Base-by-base conservation (phyloP, 2,113 vertebrate genomes). In the Gymnogyps californianus region DNA sequence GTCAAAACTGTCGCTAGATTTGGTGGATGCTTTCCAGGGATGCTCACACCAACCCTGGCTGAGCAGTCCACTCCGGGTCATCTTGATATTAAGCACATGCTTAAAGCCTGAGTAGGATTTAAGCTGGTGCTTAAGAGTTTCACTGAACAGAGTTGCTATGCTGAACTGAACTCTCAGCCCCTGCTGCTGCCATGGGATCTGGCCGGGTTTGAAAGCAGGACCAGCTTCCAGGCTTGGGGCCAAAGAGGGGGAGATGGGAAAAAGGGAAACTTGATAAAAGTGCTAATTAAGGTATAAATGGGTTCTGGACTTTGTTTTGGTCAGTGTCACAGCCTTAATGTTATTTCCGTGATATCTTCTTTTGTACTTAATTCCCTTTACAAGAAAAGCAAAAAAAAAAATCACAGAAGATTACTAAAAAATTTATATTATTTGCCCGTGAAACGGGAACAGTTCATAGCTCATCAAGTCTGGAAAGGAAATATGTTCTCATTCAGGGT, bases 251-350 rank as follows among this genome's bases (percentile, higher is more conserved):
- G 25, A 89, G 66, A 74, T n/a, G 57, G 88, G 74, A 75, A 76
- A 79, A 81, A 84, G 58, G 42, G 54, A 64, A 92, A 94, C 83
- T 61, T n/a, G 62, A 90, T 93, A 70, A 92, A 95, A 95, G 94
- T 80, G 65, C 90, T 95, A 92, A 94, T 94, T 69, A 90, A 58
- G 61, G 55, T 93, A 32, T 67, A 79, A 91, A 38, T 57, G 75
- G 75, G 71, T 59, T 97, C 85, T 95, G 93, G 95, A 76, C 0
- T 6, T 86, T 42, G 67, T 64, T 95, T 97, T 84, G 96, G 94
- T 95, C 76, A 61, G 69, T 92, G 93, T 96, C 96, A 97, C 96
- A 97, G 90, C 78, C 90, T 95, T 95, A 95, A 95, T 91, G 75
- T 71, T 70, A 94, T 88, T 94, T 93, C 93, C 87, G 91, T 52